A percentile compares a stretch with the other conserved stretches of the same genome.
Evolutionary conservation across 2,888 invertebrate genomes (phyloP).

Genomic region (Diplazon laetatorius): DNA sequence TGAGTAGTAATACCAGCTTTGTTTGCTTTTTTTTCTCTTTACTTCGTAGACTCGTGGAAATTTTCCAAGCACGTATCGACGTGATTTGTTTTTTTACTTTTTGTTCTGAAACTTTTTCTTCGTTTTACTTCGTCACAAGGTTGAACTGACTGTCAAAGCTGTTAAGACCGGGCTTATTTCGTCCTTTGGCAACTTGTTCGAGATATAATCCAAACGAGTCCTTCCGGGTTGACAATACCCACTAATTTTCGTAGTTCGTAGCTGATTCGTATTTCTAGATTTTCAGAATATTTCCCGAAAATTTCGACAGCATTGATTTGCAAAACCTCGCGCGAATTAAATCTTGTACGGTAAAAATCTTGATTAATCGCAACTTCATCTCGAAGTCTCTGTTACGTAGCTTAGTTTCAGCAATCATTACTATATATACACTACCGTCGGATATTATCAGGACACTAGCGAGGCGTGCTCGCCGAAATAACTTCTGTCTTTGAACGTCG

Average conservation of each 20-base stretch:
- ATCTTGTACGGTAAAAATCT: slow-evolving; percentile 60
- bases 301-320: slow-evolving; percentile 62
- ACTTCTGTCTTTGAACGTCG: no score
- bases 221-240: slow-evolving; percentile 56
- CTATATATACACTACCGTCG: no score
- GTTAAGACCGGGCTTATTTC: slow-evolving; percentile 31
- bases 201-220: slow-evolving; percentile 30
- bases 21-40: background rate
- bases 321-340: slow-evolving; percentile 57
- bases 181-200: slow-evolving; percentile 24
- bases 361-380: slow-evolving; percentile 56
- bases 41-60: background rate
- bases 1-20: background rate
- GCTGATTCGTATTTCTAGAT: slow-evolving; percentile 33
- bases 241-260: slow-evolving; percentile 45
- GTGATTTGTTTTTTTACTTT: background rate
- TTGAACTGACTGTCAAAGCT: slow-evolving; percentile 20
- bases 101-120: background rate
- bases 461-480: no score
- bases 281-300: slow-evolving; percentile 14
- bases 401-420: no score
- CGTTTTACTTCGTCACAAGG: slow-evolving; percentile 6
- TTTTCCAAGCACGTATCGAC: background rate
- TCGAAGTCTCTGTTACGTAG: no score
- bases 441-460: no score